Evolutionary conservation across 2,797 vertebrate genomes (phyloP), one percentile per base, ranked within the genome.

Genomic region (Odontamblyopus rebecca): DNA sequence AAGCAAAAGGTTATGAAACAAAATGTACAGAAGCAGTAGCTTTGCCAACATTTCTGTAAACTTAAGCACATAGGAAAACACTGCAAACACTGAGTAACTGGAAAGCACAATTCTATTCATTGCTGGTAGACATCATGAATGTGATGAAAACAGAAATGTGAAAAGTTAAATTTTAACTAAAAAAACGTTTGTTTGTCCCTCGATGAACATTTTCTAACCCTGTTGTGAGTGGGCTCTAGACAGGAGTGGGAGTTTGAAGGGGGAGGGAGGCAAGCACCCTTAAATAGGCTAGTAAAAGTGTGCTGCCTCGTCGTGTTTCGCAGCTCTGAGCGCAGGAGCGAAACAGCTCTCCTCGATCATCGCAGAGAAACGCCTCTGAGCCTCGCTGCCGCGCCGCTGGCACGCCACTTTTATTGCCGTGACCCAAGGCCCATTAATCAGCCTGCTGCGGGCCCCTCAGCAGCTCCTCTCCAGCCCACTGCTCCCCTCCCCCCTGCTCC

Each of bases 341-440:
- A 81, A 69, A 75, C 80, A 79, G 63, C 29, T 74, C 89, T 89
- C 85, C 85, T 91, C 82, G 70, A 90, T 90, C 89, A 89, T 89
- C 54, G 78, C 79, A 77, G 71, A 89, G 88, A 89, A 90, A 87
- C 85, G 86, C 83, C 82, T 86, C 85, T 77, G 89, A 82, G 90
- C 81, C 88, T 85, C n/a, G 80, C 86, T 83, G 89, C 87, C 73
- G 82, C 75, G 82, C 82, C 84, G 76, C 89, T 88, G 83, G 86
- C 88, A 88, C 83, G 86, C 84, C 86, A 81, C 87, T 90, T 93
- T 93, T 93, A 91, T 92, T 92, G 85, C 88, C 72, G 84, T 89
- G 92, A 92, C 92, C 91, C 63, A 67, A 78, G 85, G 87, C 86
- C 85, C 89, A 93, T 93, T 92, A 92, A 93, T 93, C 92, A 91